Conservation (phyloP, 92 coral and sea anemone genomes). For the Phenganax subtilis region DNA sequence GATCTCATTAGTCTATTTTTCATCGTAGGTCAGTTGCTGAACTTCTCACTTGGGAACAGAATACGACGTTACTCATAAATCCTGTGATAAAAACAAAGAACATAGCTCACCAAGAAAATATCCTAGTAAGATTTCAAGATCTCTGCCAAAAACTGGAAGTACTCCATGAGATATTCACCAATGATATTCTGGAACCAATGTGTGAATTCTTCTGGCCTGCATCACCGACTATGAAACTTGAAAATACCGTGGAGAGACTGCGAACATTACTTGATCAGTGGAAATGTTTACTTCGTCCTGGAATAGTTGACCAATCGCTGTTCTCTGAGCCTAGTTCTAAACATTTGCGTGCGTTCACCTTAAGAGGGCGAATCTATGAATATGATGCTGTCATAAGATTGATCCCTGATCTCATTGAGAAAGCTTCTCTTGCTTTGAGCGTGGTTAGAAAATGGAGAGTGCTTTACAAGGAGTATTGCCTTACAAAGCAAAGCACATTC, state of each 20-base stretch:
- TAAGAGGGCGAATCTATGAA: conserved; percentile 73
- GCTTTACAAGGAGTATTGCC: conserved; percentile 38
- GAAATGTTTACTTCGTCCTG: conserved; percentile 63
- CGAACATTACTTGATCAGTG: conserved; percentile 68
- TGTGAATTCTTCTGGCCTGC: conserved; percentile 66
- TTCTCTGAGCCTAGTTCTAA: conserved; percentile 65
- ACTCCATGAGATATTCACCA: conserved; percentile 54
- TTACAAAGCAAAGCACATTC: conserved; percentile 64
- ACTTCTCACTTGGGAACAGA: conserved; percentile 75
- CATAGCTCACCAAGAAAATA: conserved; percentile 62
- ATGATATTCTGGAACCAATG: conserved; percentile 68
- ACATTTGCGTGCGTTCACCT: conserved; percentile 61
- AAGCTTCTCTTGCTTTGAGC: conserved; percentile 76
- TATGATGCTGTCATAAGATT: conserved; percentile 75
- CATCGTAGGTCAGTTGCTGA: conserved; percentile 68
- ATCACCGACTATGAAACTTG: conserved; percentile 48
- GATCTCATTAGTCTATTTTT: neutral
- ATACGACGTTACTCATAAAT: conserved; percentile 63
- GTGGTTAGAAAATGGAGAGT: conserved; percentile 89
- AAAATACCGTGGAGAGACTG: conserved; percentile 61
- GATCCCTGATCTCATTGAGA: conserved; percentile 82
- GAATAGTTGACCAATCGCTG: conserved; percentile 69
- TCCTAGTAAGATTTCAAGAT: conserved; percentile 71
- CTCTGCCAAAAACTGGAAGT: conserved; percentile 60
- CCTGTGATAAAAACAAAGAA: conserved; percentile 58